Evolutionary conservation across 2,113 vertebrate genomes (phyloP).

Genomic region (Neodon shergylaensis): DNA sequence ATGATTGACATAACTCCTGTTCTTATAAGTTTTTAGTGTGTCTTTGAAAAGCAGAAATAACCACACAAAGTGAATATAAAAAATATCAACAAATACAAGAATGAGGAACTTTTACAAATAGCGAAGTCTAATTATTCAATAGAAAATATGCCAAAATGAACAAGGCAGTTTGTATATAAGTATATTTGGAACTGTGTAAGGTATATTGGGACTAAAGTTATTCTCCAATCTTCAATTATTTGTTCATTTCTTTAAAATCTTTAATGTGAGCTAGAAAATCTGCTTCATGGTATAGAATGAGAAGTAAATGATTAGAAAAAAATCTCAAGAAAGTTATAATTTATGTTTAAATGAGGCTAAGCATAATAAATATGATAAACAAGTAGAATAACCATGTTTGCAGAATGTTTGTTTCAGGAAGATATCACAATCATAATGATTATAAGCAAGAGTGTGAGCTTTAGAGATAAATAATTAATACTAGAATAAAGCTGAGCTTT

Average conservation of each 20-base stretch:
- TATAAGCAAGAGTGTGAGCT: background rate
- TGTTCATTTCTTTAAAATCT: background rate
- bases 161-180: background rate
- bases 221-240: background rate
- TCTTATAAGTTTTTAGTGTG: background rate
- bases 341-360: background rate
- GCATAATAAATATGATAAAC: background rate
- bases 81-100: background rate
- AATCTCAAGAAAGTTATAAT: background rate
- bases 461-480: background rate
- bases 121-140: background rate
- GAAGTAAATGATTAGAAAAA: background rate
- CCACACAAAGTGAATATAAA: background rate
- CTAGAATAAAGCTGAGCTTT: background rate
- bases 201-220: background rate
- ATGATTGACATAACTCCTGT: background rate
- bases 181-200: background rate
- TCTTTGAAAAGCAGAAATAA: background rate
- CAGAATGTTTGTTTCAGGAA: background rate
- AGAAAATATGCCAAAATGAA: background rate
- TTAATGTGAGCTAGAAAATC: background rate
- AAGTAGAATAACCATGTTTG: background rate
- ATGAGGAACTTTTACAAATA: background rate
- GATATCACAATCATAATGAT: background rate
- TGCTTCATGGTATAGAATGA: background rate